These are phyloP conservation scores for Zaprionus ornatus DNA, from an alignment of 1,140 invertebrate species.

Conservation along the genomic window DNA sequence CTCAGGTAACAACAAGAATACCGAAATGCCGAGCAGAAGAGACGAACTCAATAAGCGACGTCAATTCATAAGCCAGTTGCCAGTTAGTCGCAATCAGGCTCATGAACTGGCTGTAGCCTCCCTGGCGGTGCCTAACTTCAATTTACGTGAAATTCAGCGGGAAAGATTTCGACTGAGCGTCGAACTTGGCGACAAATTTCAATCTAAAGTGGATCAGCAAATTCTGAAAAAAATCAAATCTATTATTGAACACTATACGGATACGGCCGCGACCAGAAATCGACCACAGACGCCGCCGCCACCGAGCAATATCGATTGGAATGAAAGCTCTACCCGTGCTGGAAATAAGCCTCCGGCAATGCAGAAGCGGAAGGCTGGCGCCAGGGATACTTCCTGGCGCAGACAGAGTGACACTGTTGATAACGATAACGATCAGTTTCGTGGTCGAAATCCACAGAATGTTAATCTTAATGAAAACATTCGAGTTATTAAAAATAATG, in stretches of 20 bases:
- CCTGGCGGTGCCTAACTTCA: conserved; percentile 40
- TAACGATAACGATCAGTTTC: not conserved
- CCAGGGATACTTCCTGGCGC: not conserved
- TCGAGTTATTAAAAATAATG: not conserved
- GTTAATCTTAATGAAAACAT: not conserved
- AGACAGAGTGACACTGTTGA: not conserved
- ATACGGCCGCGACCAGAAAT: not conserved
- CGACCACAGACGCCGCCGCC: conserved; percentile 45
- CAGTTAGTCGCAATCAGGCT: conserved; percentile 43
- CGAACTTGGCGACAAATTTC: conserved; percentile 42
- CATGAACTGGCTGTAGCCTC: conserved; percentile 38
- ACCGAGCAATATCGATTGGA: conserved; percentile 61
- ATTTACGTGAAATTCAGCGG: conserved; percentile 46
- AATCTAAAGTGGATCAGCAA: conserved; percentile 31
- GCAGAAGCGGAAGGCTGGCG: not conserved
- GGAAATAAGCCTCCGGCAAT: not conserved
- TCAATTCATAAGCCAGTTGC: conserved; percentile 45
- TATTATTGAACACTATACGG: conserved; percentile 11
- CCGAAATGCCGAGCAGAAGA: not conserved
- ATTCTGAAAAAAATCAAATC: conserved; percentile 33
- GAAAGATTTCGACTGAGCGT: conserved; percentile 34
- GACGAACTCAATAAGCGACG: conserved; percentile 39
- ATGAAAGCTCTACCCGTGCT: not conserved
- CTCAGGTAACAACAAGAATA: conserved; percentile 7
- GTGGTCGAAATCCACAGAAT: not conserved